These are phyloP conservation scores for Enteromius argenteus DNA, from an alignment of 2,797 vertebrate species.

Conservation along the genomic window DNA sequence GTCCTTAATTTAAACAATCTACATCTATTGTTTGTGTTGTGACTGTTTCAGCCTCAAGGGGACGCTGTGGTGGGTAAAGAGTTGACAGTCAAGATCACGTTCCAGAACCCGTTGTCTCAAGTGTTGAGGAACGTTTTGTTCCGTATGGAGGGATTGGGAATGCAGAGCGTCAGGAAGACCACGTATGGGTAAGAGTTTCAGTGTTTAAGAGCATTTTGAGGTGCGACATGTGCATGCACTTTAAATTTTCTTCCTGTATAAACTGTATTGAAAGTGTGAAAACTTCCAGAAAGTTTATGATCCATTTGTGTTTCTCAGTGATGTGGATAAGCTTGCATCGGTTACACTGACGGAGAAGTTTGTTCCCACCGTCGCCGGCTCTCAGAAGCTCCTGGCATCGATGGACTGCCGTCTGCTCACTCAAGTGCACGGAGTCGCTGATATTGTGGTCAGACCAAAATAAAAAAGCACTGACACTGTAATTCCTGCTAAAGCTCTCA, in stretches of 20 bases:
- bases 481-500: neutral
- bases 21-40: neutral
- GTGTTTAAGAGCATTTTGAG: neutral
- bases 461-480: constrained; percentile 50
- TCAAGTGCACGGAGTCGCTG: constrained; percentile 87
- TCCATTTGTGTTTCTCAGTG: constrained; percentile 64
- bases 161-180: constrained; percentile 66
- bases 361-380: constrained; percentile 80
- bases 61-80: constrained; percentile 58
- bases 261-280: neutral
- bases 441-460: constrained; percentile 77
- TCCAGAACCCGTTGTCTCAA: constrained; percentile 85
- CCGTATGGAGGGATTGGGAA: constrained; percentile 76
- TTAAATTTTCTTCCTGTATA: neutral
- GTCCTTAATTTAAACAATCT: neutral
- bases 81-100: constrained; percentile 85
- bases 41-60: constrained; percentile 72
- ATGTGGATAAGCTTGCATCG: constrained; percentile 71
- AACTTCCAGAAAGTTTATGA: neutral
- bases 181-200: constrained; percentile 80
- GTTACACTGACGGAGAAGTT: constrained; percentile 85
- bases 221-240: neutral
- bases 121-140: constrained; percentile 81
- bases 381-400: constrained; percentile 86
- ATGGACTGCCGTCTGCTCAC: constrained; percentile 87